Conservation (phyloP, 2,797 vertebrate species). For the Notolabrus celidotus region DNA sequence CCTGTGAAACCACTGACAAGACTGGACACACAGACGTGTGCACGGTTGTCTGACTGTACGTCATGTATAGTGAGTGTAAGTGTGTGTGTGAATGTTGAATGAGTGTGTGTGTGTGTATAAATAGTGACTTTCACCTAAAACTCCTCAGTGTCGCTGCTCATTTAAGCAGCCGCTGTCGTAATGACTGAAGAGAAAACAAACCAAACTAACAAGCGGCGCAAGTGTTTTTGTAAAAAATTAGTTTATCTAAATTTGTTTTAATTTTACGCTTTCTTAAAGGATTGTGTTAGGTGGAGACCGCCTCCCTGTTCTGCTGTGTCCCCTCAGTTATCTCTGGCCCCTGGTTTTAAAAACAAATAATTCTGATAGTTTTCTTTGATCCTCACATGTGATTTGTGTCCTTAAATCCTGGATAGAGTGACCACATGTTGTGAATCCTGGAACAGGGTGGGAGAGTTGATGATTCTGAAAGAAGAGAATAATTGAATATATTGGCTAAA, state of each 20-base stretch:
- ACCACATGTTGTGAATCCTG: constrained; percentile 22
- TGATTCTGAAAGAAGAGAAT: constrained; percentile 38
- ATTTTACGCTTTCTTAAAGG: constrained; percentile 68
- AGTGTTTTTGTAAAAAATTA: constrained; percentile 76
- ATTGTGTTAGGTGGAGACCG: constrained; percentile 60
- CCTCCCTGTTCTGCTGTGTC: constrained; percentile 66
- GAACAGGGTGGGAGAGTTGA: not conserved
- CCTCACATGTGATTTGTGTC: constrained; percentile 39
- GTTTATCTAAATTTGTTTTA: constrained; percentile 73
- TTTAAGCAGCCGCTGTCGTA: constrained; percentile 57
- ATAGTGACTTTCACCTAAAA: constrained; percentile 71
- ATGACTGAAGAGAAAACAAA: constrained; percentile 71
- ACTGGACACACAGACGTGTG: constrained; percentile 59
- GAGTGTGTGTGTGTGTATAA: constrained; percentile 44
- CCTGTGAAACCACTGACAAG: constrained; percentile 69
- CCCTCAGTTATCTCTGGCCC: constrained; percentile 44
- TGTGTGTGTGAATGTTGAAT: constrained; percentile 26
- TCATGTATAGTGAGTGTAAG: constrained; percentile 17
- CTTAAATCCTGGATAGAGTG: constrained; percentile 24
- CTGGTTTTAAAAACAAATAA: constrained; percentile 60
- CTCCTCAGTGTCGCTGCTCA: constrained; percentile 63
- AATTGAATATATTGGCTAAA: constrained; percentile 26
- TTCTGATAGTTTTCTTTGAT: constrained; percentile 51
- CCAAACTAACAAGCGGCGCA: constrained; percentile 69
- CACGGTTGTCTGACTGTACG: constrained; percentile 56